A percentile compares a stretch with the other conserved stretches of the same genome.
phyloP scores from a whole-genome alignment of 2,888 invertebrate genomes.

The Laspeyria flexula region DNA sequence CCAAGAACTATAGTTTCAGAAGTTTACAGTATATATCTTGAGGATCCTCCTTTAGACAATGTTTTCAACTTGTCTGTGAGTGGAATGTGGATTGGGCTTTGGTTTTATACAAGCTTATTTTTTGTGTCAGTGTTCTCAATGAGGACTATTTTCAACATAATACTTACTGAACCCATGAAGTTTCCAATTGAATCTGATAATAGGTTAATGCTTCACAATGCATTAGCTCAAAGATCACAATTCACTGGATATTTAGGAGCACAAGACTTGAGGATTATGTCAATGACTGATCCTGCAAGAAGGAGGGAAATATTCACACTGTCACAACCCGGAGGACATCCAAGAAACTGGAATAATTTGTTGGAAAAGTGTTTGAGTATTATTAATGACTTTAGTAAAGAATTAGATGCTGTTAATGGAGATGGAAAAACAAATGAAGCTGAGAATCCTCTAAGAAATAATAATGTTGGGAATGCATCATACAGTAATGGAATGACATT shows the following conservation, averaged over 20 bases:
- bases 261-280: conserved; percentile 89
- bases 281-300: conserved; percentile 86
- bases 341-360: conserved; percentile 94
- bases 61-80: conserved; percentile 76
- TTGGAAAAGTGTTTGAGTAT: conserved; percentile 87
- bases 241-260: conserved; percentile 92
- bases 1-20: conserved; percentile 81
- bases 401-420: conserved; percentile 83
- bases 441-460: conserved; percentile 48
- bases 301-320: conserved; percentile 89
- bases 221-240: conserved; percentile 87
- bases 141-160: conserved; percentile 89
- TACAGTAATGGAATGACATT: conserved; percentile 54
- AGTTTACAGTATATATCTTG: conserved; percentile 83
- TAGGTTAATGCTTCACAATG: conserved; percentile 86
- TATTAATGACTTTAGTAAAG: conserved; percentile 88
- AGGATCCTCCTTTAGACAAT: conserved; percentile 81
- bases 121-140: conserved; percentile 89
- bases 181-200: conserved; percentile 87
- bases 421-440: conserved; percentile 59
- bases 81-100: conserved; percentile 87
- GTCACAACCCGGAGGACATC: conserved; percentile 94
- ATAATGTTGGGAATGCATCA: conserved; percentile 44
- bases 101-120: conserved; percentile 90
- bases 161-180: conserved; percentile 89